Evolutionary conservation across 1,140 invertebrate genomes (phyloP).

Genomic region (Atta colombica): DNA sequence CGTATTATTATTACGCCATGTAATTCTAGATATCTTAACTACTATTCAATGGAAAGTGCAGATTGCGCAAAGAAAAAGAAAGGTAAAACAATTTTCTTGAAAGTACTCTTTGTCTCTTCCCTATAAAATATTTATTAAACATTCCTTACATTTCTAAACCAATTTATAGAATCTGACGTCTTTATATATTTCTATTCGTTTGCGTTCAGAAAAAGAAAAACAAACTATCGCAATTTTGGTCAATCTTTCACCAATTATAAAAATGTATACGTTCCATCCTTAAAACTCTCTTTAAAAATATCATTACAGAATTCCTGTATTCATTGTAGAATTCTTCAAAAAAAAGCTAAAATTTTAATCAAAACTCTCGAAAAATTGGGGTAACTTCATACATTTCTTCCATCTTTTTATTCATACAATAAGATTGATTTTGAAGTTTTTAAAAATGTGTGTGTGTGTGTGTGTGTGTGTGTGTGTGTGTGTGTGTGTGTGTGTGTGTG

Average conservation of each 20-base stretch:
- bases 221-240: neutral
- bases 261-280: neutral
- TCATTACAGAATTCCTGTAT: no score
- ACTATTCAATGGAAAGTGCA: neutral
- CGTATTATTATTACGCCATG: slow-evolving; percentile 32
- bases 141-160: slow-evolving; percentile 5
- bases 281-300: no score
- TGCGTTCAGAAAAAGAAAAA: neutral
- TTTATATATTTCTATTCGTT: slow-evolving; percentile 13
- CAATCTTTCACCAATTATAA: neutral
- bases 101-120: neutral
- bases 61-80: slow-evolving; percentile 21
- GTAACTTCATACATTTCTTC: no score
- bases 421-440: no score
- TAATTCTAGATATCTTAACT: slow-evolving; percentile 15
- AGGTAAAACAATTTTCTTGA: slow-evolving; percentile 30
- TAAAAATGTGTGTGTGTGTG: no score
- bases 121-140: neutral
- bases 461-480: no score
- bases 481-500: no score
- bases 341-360: no score
- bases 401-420: no score
- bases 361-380: no score
- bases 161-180: neutral
- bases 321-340: no score